phyloP scores from a whole-genome alignment of 1,140 invertebrate genomes.

The Nylanderia fulva region DNA sequence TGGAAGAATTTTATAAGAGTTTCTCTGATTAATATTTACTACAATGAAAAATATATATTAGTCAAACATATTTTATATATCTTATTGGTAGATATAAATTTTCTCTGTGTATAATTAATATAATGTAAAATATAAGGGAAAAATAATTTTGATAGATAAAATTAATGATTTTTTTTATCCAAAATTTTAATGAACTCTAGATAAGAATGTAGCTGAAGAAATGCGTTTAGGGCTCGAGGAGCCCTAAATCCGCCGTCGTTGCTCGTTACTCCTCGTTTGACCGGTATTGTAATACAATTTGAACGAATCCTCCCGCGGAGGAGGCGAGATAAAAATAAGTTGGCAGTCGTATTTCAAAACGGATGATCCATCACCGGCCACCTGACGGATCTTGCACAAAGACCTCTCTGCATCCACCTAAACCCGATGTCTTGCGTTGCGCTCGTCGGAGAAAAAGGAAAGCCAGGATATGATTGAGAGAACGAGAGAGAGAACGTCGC shows the following conservation, averaged over 20 bases:
- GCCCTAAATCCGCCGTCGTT: slow-evolving; percentile 40
- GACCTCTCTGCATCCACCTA: slow-evolving; percentile 65
- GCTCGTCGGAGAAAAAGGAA: neutral
- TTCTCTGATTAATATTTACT: no score
- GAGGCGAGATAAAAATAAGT: slow-evolving; percentile 68
- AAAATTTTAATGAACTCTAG: neutral
- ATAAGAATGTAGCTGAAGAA: neutral
- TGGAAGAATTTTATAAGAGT: no score
- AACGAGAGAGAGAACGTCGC: slow-evolving; percentile 22
- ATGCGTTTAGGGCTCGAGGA: slow-evolving; percentile 26
- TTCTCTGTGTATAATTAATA: no score
- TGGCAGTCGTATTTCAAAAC: slow-evolving; percentile 68
- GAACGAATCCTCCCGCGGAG: slow-evolving; percentile 69
- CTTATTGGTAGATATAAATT: no score
- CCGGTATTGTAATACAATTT: slow-evolving; percentile 74
- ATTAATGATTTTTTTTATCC: neutral
- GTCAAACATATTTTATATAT: no score
- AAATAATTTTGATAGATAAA: slow-evolving; percentile 1
- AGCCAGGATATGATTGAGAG: neutral
- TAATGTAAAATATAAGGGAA: neutral
- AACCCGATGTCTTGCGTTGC: slow-evolving; percentile 50
- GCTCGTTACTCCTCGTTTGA: slow-evolving; percentile 74
- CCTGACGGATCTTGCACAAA: slow-evolving; percentile 71
- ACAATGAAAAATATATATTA: no score
- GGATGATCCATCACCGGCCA: slow-evolving; percentile 70